These are phyloP conservation scores for Sylvia atricapilla DNA, from an alignment of 2,113 vertebrate genomes.

Conservation along the genomic window DNA sequence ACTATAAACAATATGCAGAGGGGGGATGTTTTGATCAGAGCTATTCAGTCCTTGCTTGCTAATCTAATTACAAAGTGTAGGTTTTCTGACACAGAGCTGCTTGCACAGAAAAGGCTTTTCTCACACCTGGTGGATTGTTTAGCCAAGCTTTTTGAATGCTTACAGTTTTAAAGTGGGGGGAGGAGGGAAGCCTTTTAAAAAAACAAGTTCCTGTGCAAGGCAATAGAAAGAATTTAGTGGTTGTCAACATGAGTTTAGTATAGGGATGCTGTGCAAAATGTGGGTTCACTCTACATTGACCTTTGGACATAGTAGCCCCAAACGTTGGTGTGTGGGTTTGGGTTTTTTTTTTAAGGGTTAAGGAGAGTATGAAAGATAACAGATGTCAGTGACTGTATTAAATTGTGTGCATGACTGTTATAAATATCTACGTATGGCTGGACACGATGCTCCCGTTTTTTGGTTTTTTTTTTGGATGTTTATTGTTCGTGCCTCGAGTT, in stretches of 20 bases:
- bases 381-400: not conserved
- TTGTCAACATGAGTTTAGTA: slow-evolving; percentile 90
- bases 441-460: not conserved
- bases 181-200: slow-evolving; percentile 58
- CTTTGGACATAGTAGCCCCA: slow-evolving; percentile 66
- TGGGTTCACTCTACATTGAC: slow-evolving; percentile 72
- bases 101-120: slow-evolving; percentile 68
- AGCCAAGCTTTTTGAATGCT: slow-evolving; percentile 82
- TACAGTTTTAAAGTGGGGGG: slow-evolving; percentile 66
- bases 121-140: slow-evolving; percentile 89
- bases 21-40: not conserved
- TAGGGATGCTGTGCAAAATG: slow-evolving; percentile 70
- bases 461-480: slow-evolving; percentile 10
- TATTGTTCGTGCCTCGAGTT: slow-evolving; percentile 34
- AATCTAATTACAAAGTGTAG: slow-evolving; percentile 82
- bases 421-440: not conserved
- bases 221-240: slow-evolving; percentile 80
- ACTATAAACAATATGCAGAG: not conserved
- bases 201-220: slow-evolving; percentile 67
- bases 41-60: slow-evolving; percentile 55
- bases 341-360: not conserved
- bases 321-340: not conserved
- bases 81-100: slow-evolving; percentile 70
- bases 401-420: not conserved
- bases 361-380: not conserved